Evolutionary conservation across 2,888 invertebrate genomes (phyloP), one percentile per base, ranked within the genome.

Genomic region (Lacanobia oleracea): DNA sequence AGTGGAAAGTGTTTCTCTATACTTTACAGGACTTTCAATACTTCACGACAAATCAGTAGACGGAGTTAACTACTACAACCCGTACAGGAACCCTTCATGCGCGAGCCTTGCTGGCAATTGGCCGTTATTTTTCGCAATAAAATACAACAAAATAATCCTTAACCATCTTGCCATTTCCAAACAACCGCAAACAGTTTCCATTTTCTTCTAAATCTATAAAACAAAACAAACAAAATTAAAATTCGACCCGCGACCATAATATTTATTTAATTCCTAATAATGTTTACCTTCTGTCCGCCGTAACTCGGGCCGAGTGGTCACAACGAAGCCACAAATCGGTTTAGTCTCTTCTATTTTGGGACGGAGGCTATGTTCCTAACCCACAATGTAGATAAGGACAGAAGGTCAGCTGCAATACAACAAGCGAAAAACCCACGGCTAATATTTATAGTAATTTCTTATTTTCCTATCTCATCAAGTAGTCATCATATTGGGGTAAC

Each of bases 301-400:
- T 51, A 62, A 65, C 43, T 67, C 37, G 57, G 50, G 5, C 8
- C 23, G 27, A 56, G 66, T 82, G 79, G 82, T 82, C 79, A 62
- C 84, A 70, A 65, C 43, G 63, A 54, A 72, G 18, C 81, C 75
- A 69, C 75, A 82, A 78, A 81, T 75, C 71, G 85, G 54, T 69
- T 79, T 65, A 60, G 67, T 59, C 67, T 73, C 51, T 60, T 79
- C 82, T 84, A 79, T 83, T 82, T 82, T 79, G 68, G 37, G n/a
- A 57, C 23, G 51, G 10, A n/a, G 16, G 62, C 43, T 40, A 27
- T 23, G 40, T 21, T 18, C 64, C 2, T 14, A 10, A n/a, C 43
- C 16, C 5, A 54, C 10, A 27, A 16, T 9, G 27, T 6, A 51
- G 1, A 21, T 9, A 2, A 2, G 10, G 1, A 2, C 18, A 59